These are phyloP conservation scores for Galerucella calmariensis DNA, from an alignment of 2,888 invertebrate species.

Conservation along the genomic window DNA sequence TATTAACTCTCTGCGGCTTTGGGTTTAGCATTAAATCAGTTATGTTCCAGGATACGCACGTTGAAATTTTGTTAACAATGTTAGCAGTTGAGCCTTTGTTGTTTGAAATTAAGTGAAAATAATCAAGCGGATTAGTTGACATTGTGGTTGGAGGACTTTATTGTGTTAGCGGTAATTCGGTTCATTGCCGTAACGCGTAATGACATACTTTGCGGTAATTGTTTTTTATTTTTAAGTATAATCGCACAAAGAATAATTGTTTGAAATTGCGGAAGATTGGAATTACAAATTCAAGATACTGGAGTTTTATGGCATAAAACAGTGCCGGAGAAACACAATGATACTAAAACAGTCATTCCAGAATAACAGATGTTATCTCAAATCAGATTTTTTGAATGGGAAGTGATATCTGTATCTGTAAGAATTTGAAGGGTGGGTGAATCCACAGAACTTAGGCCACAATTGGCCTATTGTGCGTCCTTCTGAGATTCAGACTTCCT, in stretches of 20 bases:
- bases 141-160: conserved; percentile 6
- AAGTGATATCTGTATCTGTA: too few species aligned
- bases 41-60: conserved; percentile 15
- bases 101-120: conserved; percentile 20
- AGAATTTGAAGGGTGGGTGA: too few species aligned
- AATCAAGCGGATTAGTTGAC: conserved; percentile 18
- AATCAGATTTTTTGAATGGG: too few species aligned
- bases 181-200: background rate
- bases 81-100: conserved; percentile 10
- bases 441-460: too few species aligned
- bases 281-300: background rate
- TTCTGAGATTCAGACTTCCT: too few species aligned
- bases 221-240: background rate
- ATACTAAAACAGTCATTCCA: too few species aligned
- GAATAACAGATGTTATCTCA: too few species aligned
- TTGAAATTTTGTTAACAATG: conserved; percentile 13
- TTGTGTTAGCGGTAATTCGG: background rate
- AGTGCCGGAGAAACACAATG: too few species aligned
- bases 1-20: background rate
- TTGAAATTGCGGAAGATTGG: background rate
- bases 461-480: too few species aligned
- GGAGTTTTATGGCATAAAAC: too few species aligned
- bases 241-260: background rate
- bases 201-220: background rate
- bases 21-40: conserved; percentile 18